Evolutionary conservation across 1,140 invertebrate species (phyloP).

Genomic region (Phymastichus coffea): DNA sequence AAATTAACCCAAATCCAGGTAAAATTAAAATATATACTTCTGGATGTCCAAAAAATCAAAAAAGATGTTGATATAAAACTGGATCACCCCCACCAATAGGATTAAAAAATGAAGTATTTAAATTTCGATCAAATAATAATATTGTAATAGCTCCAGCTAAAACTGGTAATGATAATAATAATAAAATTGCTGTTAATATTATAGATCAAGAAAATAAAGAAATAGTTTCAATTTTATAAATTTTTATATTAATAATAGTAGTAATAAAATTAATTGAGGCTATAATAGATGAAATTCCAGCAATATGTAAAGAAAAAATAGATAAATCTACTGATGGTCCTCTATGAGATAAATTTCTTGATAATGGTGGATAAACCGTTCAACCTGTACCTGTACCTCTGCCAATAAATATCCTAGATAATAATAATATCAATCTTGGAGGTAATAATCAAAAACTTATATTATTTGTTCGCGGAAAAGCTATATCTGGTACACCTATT

Average conservation of each 20-base stretch:
- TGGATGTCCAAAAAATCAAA: too few relatives aligned
- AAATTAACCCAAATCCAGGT: constrained; percentile 59
- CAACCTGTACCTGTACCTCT: constrained; percentile 66
- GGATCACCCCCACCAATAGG: constrained; percentile 66
- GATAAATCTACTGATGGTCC: constrained; percentile 66
- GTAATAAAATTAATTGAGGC: constrained; percentile 68
- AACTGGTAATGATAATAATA: too few relatives aligned
- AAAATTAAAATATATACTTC: constrained; percentile 66
- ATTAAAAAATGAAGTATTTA: constrained; percentile 70
- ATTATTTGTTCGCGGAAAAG: constrained; percentile 76
- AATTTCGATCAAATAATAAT: too few relatives aligned
- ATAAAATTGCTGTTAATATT: too few relatives aligned
- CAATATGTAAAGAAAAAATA: too few relatives aligned
- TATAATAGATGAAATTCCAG: too few relatives aligned
- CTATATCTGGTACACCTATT: constrained; percentile 74
- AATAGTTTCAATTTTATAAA: too few relatives aligned
- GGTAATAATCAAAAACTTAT: too few relatives aligned
- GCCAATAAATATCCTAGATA: constrained; percentile 61
- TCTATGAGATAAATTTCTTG: constrained; percentile 57
- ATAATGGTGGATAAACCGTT: constrained; percentile 69
- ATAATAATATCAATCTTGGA: constrained; percentile 62
- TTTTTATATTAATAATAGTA: constrained; percentile 61
- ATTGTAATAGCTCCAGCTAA: constrained; percentile 70
- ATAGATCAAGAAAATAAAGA: too few relatives aligned
- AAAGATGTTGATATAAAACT: constrained; percentile 71